Evolutionary conservation across 1,140 invertebrate species (phyloP).

Genomic region (Lepidurus couesii): DNA sequence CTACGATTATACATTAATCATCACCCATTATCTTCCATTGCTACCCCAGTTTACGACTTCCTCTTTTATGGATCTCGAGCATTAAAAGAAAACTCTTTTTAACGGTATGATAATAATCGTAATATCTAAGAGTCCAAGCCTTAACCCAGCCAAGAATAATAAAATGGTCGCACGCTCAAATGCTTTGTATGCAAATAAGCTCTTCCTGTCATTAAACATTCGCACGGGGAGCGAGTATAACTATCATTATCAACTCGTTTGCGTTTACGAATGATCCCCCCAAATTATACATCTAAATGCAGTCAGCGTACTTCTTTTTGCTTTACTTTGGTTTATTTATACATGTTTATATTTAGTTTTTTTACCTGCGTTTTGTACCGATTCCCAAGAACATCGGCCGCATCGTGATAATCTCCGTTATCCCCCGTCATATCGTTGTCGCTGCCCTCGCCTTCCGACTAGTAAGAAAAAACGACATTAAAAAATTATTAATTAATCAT

Average conservation of each 20-base stretch:
- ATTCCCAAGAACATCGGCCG: neutral
- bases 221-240: conserved; percentile 12
- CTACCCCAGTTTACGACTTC: conserved; percentile 3
- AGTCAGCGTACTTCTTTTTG: neutral
- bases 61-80: conserved; percentile 15
- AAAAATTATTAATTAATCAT: conserved; percentile 6
- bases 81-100: neutral
- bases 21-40: conserved; percentile 10
- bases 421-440: neutral
- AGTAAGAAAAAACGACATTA: neutral
- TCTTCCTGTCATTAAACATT: conserved; percentile 19
- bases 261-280: conserved; percentile 8
- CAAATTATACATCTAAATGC: conserved; percentile 15
- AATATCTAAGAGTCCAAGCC: neutral
- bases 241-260: conserved; percentile 22
- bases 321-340: neutral
- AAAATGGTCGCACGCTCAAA: conserved; percentile 18
- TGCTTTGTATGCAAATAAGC: conserved; percentile 22
- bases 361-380: conserved; percentile 2
- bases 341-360: neutral
- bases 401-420: conserved; percentile 2
- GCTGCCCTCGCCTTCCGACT: conserved; percentile 17
- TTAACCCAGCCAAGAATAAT: neutral
- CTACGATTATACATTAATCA: conserved; percentile 20
- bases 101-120: neutral